Percentiles rank a stretch among this genome's conserved stretches.
phyloP scores from a whole-genome alignment of 2,113 vertebrate genomes.

The Saguinus midas region DNA sequence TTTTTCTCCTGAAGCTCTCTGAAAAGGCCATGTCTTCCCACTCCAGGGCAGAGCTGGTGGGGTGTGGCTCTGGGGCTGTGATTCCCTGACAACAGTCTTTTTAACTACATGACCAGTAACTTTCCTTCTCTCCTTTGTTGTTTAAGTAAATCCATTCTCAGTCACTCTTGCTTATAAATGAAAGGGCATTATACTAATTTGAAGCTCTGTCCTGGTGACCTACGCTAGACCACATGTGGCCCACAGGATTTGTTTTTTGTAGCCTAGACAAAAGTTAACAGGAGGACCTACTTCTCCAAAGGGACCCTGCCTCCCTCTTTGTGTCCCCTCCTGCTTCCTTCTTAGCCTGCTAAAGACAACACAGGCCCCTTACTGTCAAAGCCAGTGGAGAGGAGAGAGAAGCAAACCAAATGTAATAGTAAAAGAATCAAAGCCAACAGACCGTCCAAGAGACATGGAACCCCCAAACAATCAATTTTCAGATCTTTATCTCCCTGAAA shows the following conservation, averaged over 20 bases:
- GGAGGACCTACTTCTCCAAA: neutral
- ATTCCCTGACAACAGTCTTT: neutral
- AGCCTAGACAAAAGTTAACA: neutral
- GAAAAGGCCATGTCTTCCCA: neutral
- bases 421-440: neutral
- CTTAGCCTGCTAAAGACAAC: neutral
- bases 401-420: neutral
- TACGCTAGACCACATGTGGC: neutral
- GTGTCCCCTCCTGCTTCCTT: neutral
- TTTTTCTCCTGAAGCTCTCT: neutral
- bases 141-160: neutral
- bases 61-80: neutral
- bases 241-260: neutral
- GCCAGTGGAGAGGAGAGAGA: neutral
- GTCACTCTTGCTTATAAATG: neutral
- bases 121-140: neutral
- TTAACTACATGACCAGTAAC: neutral
- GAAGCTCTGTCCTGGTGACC: neutral
- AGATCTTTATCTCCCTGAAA: constrained; percentile 1
- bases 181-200: neutral
- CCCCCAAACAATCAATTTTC: neutral
- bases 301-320: neutral
- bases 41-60: too few relatives aligned
- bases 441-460: neutral
- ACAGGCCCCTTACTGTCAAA: neutral